Evolutionary conservation across 1,140 invertebrate genomes (phyloP).

Genomic region (Chionoecetes opilio): DNA sequence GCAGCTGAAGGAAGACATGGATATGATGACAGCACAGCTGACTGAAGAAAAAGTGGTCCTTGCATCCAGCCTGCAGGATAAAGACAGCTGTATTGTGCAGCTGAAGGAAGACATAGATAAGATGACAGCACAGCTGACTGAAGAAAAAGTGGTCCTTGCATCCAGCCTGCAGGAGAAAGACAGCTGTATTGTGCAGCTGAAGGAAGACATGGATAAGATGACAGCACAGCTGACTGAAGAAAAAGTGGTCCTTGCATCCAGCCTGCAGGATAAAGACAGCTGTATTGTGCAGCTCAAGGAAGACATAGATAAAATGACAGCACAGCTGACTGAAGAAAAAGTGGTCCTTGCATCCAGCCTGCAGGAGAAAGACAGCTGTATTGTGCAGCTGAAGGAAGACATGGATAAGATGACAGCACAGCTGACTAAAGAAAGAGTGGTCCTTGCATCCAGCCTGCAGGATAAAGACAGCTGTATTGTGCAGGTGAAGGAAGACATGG

Average conservation of each 20-base stretch:
- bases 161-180: background rate
- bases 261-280: background rate
- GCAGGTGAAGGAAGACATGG: background rate
- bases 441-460: background rate
- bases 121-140: background rate
- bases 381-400: background rate
- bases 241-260: background rate
- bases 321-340: background rate
- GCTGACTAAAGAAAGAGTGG: background rate
- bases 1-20: slow-evolving; percentile 5
- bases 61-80: background rate
- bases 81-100: background rate
- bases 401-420: background rate
- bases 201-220: slow-evolving; percentile 3
- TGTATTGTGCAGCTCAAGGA: background rate
- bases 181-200: background rate
- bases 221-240: background rate
- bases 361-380: background rate
- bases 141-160: background rate
- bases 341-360: background rate
- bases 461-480: background rate
- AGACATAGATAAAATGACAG: background rate
- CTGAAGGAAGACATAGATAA: slow-evolving; percentile 35
- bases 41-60: background rate
- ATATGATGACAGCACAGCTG: background rate